Evolutionary conservation across 2,888 invertebrate genomes (phyloP), one percentile per base, ranked within the genome.

Genomic region (Acronicta alni): DNA sequence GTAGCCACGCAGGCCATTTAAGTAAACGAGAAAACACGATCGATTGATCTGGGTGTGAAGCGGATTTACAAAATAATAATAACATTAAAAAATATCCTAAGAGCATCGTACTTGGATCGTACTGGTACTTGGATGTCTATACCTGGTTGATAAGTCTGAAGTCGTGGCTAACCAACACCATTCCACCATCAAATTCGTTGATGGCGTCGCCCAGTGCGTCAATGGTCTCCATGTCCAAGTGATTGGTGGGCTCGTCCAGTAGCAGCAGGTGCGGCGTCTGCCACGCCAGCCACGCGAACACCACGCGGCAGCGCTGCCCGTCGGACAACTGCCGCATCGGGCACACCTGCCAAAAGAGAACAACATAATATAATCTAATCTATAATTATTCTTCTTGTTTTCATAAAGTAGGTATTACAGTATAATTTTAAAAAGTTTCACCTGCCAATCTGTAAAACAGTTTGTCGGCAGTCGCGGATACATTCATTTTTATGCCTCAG

Each of bases 121-220:
- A 5, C 3, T 4, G 2, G 20, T 5, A 20, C 20, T 20, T 7
- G 26, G 23, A n/a, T 5, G 35, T 0, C 35, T 32, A 14, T 35
- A 99, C 99, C 96, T 99, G 99, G 93, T 98, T 98, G 71, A 99
- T 99, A 54, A 99, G 96, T 89, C 99, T 96, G 95, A 99, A 99
- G 96, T 99, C 99, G 97, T 99, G 99, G 93, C 99, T 99, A 82
- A 99, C 99, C 20, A 99, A 96, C 70, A 99, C 98, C 97, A 99
- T 97, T 74, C 99, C 99, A 43, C 99, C 99, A 75, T 99, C 98
- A 87, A 99, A 99, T 84, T 99, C 98, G 87, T 98, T 99, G 81
- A 99, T 97, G 23, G 99, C 99, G 78, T 99, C 99, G 1, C 98
- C 99, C 56, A 99, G 95, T 0, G 99, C 98, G 92, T 99, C 99